A percentile compares a stretch with the other conserved stretches of the same genome.
Evolutionary conservation across 2,888 invertebrate species (phyloP).

Genomic region (Shargacucullia verbasci): DNA sequence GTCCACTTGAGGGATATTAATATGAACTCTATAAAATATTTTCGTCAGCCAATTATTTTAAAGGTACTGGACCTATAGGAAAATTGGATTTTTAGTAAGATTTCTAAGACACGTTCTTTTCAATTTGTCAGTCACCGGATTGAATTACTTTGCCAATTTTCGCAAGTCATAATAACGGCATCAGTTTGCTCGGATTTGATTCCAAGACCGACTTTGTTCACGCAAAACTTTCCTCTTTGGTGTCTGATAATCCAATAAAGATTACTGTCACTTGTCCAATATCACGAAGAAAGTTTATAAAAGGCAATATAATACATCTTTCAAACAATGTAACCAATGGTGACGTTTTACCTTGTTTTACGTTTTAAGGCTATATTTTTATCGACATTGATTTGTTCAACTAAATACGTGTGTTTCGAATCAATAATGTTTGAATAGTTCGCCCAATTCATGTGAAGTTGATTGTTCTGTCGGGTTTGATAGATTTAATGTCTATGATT

Average conservation of each 20-base stretch:
- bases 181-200: conserved; percentile 35
- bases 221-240: conserved; percentile 39
- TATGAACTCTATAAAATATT: not conserved
- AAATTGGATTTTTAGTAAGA: conserved; percentile 5
- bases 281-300: conserved; percentile 40
- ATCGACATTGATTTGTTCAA: conserved; percentile 29
- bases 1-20: not conserved
- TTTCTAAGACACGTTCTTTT: conserved; percentile 15
- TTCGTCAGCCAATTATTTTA: no score
- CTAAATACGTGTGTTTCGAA: conserved; percentile 44
- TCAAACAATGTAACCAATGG: conserved; percentile 32
- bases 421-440: conserved; percentile 52
- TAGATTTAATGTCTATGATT: conserved; percentile 20
- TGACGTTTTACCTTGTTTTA: conserved; percentile 32
- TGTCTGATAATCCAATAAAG: conserved; percentile 50
- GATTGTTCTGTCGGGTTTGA: conserved; percentile 39
- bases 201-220: conserved; percentile 28
- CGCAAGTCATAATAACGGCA: conserved; percentile 47
- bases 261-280: conserved; percentile 51
- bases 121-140: conserved; percentile 46
- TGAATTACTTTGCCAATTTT: conserved; percentile 46
- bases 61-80: conserved; percentile 1
- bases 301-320: conserved; percentile 31
- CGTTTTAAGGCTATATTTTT: conserved; percentile 53
- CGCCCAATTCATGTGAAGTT: conserved; percentile 40